A percentile compares a stretch with the other conserved stretches of the same genome.
These are phyloP conservation scores for Himalopsyche anomala DNA, from an alignment of 2,888 invertebrate genomes.

Conservation along the genomic window DNA sequence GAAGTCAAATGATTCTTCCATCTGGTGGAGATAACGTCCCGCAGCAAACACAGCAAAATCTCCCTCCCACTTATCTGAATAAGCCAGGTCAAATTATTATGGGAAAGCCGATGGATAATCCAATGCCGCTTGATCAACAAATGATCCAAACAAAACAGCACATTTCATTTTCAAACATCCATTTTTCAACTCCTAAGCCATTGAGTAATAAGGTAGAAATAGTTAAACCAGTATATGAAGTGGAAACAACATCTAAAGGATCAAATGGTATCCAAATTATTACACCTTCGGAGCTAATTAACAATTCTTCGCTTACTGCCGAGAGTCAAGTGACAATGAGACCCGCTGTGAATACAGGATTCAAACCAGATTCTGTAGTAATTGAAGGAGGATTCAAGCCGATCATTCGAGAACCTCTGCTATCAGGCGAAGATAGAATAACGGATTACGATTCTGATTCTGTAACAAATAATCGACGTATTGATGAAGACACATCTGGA, in stretches of 20 bases:
- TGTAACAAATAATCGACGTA: slow-evolving; percentile 75
- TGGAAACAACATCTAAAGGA: slow-evolving; percentile 53
- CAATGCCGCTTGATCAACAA: slow-evolving; percentile 77
- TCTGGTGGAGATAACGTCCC: slow-evolving; percentile 69
- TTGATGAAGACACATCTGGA: slow-evolving; percentile 70
- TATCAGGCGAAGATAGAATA: slow-evolving; percentile 77
- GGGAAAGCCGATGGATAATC: slow-evolving; percentile 75
- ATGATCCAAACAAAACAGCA: slow-evolving; percentile 72
- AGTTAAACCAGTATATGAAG: slow-evolving; percentile 62
- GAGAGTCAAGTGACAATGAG: slow-evolving; percentile 71
- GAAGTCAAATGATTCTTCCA: slow-evolving; percentile 74
- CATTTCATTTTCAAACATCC: slow-evolving; percentile 67
- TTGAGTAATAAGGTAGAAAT: slow-evolving; percentile 62
- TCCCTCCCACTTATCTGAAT: slow-evolving; percentile 68
- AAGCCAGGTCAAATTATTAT: slow-evolving; percentile 75
- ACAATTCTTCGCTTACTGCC: slow-evolving; percentile 53
- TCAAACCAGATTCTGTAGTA: slow-evolving; percentile 87
- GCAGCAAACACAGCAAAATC: slow-evolving; percentile 70
- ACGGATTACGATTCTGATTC: slow-evolving; percentile 69
- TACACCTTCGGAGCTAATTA: slow-evolving; percentile 74
- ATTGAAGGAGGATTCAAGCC: slow-evolving; percentile 92
- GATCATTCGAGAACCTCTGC: slow-evolving; percentile 79
- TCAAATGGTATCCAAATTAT: slow-evolving; percentile 66
- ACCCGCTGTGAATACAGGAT: slow-evolving; percentile 85
- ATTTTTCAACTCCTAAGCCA: slow-evolving; percentile 60